Conservation (phyloP, 2,797 vertebrate species). For the Paguma larvata region DNA sequence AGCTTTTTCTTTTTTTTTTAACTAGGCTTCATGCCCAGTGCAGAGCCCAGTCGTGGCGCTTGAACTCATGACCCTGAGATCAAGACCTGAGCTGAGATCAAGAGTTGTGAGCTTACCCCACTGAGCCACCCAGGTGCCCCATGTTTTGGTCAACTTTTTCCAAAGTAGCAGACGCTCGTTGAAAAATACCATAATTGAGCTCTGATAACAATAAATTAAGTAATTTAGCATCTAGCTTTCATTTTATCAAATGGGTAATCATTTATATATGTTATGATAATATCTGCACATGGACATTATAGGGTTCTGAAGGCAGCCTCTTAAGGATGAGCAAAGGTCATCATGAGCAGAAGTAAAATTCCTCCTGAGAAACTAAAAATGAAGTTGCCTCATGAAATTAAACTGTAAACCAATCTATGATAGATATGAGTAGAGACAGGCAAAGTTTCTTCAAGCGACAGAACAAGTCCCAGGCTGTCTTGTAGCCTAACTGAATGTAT, state of each 20-base stretch:
- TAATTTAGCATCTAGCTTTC: constrained; percentile 25
- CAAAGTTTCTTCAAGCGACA: constrained; percentile 12
- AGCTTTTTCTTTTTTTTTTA: no score
- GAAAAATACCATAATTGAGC: background rate
- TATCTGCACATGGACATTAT: background rate
- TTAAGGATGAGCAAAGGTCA: background rate
- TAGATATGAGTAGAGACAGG: background rate
- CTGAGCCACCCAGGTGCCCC: background rate
- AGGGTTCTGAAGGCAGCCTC: background rate
- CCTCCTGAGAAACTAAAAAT: background rate
- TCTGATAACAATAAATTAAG: background rate
- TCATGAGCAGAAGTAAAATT: background rate
- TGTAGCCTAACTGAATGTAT: background rate
- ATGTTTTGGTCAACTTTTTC: background rate
- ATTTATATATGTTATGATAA: background rate
- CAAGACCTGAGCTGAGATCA: background rate
- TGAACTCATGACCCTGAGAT: no score
- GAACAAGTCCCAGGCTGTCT: background rate
- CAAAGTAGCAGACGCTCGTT: background rate
- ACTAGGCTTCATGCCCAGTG: no score
- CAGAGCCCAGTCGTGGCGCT: no score
- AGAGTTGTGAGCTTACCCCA: background rate
- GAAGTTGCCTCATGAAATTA: constrained; percentile 2
- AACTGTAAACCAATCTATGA: background rate
- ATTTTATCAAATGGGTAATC: background rate